A percentile compares a stretch with the other conserved stretches of the same genome.
Evolutionary conservation across 2,113 vertebrate species (phyloP).

Genomic region (Machaerirhynchus nigripectus): DNA sequence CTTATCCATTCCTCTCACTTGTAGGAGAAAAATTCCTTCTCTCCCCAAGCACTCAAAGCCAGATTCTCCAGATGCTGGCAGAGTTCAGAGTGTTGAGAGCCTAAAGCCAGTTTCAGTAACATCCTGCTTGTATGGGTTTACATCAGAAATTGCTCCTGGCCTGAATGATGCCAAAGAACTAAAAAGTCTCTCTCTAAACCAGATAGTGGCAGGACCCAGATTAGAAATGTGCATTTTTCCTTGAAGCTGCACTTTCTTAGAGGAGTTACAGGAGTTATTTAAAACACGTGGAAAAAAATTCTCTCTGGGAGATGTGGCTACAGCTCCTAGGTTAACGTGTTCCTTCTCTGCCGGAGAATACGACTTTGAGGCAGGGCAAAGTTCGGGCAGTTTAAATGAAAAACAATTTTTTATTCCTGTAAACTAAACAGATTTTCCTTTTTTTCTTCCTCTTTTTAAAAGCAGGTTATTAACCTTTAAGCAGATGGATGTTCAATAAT

Average conservation of each 20-base stretch:
- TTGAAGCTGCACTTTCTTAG: background rate
- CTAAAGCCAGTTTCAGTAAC: background rate
- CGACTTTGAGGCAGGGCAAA: background rate
- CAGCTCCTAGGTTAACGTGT: background rate
- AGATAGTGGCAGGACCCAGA: background rate
- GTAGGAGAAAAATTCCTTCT: conserved; percentile 41
- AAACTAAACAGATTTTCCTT: conserved; percentile 57
- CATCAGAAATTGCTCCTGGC: background rate
- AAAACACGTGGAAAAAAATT: background rate
- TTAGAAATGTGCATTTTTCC: background rate
- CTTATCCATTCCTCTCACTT: conserved; percentile 21
- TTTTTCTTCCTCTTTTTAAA: conserved; percentile 49
- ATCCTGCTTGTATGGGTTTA: background rate
- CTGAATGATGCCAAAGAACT: background rate
- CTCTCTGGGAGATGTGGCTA: background rate
- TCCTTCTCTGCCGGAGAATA: background rate
- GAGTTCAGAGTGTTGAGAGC: background rate
- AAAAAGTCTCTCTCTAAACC: background rate
- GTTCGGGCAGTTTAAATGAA: conserved; percentile 15
- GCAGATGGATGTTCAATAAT: conserved; percentile 44
- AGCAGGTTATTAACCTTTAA: conserved; percentile 46
- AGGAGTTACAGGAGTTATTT: background rate
- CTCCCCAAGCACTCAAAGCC: background rate
- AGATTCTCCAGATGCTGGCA: conserved; percentile 54
- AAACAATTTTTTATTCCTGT: conserved; percentile 34